These are phyloP conservation scores for Cettia cetti DNA, from an alignment of 2,113 vertebrate genomes.

Conservation along the genomic window DNA sequence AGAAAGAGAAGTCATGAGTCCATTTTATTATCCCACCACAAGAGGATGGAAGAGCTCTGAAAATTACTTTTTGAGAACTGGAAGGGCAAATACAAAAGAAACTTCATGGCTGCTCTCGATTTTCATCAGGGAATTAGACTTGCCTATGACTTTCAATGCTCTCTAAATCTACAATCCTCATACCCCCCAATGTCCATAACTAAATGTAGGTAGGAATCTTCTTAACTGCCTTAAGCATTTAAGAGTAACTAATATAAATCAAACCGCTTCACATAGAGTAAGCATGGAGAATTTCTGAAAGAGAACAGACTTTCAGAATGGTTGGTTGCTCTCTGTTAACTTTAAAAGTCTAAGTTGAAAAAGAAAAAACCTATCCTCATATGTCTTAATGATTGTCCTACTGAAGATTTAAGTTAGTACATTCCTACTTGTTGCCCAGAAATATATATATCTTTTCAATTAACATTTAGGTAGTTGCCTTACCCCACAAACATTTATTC, in stretches of 20 bases:
- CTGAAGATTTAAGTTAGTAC: neutral
- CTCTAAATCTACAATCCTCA: neutral
- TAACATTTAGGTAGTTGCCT: neutral
- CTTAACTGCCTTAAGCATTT: neutral
- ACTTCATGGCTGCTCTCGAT: neutral
- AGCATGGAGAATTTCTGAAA: neutral
- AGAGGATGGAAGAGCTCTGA: constrained; percentile 50
- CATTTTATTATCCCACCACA: constrained; percentile 32
- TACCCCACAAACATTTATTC: neutral
- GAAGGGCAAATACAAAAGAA: neutral
- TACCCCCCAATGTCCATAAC: neutral
- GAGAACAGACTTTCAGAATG: neutral
- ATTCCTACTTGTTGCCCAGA: neutral
- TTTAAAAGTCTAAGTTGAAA: neutral
- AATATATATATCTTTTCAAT: neutral
- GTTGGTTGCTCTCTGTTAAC: neutral
- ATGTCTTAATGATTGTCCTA: neutral
- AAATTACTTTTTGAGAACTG: neutral
- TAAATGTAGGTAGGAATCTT: neutral
- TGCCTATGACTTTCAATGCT: neutral
- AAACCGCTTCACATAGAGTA: neutral
- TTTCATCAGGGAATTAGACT: neutral
- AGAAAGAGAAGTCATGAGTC: neutral
- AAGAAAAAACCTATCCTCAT: neutral
- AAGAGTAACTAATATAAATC: neutral